Percentiles rank a stretch among this genome's conserved stretches.
Conservation (phyloP, 2,797 vertebrate genomes). For the Myotis vivesi region DNA sequence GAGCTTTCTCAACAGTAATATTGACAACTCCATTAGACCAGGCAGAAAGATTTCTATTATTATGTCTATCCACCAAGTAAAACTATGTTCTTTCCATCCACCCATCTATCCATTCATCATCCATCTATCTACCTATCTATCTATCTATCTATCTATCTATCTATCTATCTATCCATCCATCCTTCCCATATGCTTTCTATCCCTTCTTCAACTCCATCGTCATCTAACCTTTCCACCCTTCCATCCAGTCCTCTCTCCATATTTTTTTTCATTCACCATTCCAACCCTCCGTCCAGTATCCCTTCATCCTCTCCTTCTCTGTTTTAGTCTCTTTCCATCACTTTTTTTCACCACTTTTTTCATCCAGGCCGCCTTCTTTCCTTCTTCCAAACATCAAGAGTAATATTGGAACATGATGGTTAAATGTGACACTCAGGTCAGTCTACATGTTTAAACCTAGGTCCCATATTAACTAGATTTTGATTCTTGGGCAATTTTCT, state of each 20-base stretch:
- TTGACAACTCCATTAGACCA: not conserved
- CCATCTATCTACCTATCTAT: not conserved
- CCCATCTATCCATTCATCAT: not conserved
- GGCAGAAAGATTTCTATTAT: not conserved
- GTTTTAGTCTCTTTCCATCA: too few relatives aligned
- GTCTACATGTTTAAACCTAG: not conserved
- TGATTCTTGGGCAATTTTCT: not conserved
- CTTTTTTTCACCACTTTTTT: not conserved
- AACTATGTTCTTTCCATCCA: not conserved
- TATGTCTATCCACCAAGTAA: not conserved
- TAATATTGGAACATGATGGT: not conserved
- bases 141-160: not conserved
- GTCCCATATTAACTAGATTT: not conserved
- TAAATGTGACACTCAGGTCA: not conserved
- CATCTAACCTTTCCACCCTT: not conserved
- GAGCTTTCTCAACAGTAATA: not conserved
- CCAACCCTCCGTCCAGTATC: not conserved
- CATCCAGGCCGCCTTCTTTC: not conserved
- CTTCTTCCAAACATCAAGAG: not conserved
- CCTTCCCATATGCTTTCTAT: not conserved
- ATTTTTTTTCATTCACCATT: not conserved
- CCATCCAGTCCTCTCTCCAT: not conserved
- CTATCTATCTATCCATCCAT: not conserved
- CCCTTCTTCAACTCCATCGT: not conserved
- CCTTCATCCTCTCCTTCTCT: not conserved